phyloP scores from a whole-genome alignment of 2,797 vertebrate genomes.

The Parauchenoglanis punctatus region DNA sequence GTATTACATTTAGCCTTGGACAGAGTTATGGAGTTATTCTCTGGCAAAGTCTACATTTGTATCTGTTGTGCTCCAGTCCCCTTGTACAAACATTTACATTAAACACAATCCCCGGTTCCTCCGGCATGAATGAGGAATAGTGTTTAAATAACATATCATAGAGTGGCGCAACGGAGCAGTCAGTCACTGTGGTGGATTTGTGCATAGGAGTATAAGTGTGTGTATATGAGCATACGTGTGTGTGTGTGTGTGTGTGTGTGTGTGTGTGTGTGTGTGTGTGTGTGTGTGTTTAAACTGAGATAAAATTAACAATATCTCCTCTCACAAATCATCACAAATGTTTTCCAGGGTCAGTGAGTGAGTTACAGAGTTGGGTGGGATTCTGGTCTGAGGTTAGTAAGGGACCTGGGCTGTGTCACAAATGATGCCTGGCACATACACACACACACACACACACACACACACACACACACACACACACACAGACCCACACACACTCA shows the following conservation, averaged over 20 bases:
- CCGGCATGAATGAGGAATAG: constrained; percentile 4
- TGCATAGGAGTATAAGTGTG: background rate
- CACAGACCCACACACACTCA: background rate
- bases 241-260: constrained; percentile 21
- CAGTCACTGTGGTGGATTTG: background rate
- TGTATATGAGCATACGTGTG: background rate
- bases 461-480: constrained; percentile 9
- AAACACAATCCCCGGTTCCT: constrained; percentile 23
- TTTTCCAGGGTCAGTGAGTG: constrained; percentile 27
- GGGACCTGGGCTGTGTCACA: constrained; percentile 9
- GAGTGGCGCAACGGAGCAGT: background rate
- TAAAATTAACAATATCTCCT: constrained; percentile 5
- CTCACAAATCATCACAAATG: background rate
- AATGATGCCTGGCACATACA: background rate
- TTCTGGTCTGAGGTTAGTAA: constrained; percentile 28
- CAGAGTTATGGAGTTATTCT: background rate
- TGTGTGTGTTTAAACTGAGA: constrained; percentile 43
- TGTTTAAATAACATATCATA: constrained; percentile 40
- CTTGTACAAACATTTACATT: constrained; percentile 50
- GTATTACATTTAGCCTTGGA: background rate
- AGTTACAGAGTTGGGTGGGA: background rate
- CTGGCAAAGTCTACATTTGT: constrained; percentile 1
- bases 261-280: constrained; percentile 26
- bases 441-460: constrained; percentile 1
- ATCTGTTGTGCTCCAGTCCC: background rate